Evolutionary conservation across 2,113 vertebrate species (phyloP).

Genomic region (Lycocorax pyrrhopterus): DNA sequence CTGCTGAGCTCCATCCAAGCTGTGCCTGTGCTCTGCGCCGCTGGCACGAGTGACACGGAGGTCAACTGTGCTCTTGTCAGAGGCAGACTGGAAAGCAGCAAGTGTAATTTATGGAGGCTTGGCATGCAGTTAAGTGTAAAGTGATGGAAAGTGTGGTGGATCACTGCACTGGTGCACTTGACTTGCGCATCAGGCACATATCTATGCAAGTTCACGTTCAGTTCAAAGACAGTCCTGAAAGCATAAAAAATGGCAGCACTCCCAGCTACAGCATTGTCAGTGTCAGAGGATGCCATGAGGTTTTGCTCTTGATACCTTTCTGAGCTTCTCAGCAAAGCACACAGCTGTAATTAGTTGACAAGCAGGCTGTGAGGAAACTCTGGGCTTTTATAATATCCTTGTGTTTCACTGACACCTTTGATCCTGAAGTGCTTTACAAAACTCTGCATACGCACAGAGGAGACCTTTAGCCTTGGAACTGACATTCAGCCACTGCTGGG

Average conservation of each 20-base stretch:
- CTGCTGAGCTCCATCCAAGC: neutral
- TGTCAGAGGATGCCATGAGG: conserved; percentile 18
- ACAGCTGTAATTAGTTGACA: conserved; percentile 29
- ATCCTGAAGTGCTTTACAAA: conserved; percentile 7
- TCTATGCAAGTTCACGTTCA: conserved; percentile 41
- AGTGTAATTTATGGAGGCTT: conserved; percentile 64
- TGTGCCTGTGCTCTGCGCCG: rapidly evolving
- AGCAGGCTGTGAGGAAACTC: neutral
- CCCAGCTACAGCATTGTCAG: neutral
- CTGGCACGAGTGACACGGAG: neutral
- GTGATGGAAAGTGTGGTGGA: conserved; percentile 63
- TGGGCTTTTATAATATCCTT: neutral
- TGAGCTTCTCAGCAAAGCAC: neutral
- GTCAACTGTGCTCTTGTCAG: neutral
- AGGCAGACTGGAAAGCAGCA: conserved; percentile 25
- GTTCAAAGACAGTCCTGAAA: conserved; percentile 47
- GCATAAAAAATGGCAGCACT: conserved; percentile 41
- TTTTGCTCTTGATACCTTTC: conserved; percentile 32
- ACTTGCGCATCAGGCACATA: conserved; percentile 45
- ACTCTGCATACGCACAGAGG: rapidly evolving
- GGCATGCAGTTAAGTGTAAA: conserved; percentile 55
- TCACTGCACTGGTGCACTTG: conserved; percentile 59
- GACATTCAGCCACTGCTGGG: neutral
- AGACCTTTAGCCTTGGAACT: neutral
- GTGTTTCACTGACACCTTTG: neutral